Conservation (phyloP, 2,888 invertebrate genomes). For the Gnatocerus cornutus region DNA sequence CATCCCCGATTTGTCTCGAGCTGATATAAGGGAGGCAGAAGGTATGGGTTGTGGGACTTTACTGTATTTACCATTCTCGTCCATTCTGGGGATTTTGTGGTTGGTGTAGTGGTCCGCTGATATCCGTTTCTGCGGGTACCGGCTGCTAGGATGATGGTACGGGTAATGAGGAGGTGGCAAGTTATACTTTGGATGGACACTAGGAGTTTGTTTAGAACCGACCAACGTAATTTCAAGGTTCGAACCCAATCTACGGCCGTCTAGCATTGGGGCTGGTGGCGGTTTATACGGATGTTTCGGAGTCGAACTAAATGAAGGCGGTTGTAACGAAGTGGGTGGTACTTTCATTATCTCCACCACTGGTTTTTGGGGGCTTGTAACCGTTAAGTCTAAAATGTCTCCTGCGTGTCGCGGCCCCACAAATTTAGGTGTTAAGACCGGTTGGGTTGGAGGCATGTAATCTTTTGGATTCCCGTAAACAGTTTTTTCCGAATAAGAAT, state of each 20-base stretch:
- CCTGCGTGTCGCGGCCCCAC: slow-evolving; percentile 67
- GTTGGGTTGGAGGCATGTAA: slow-evolving; percentile 67
- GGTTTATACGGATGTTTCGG: slow-evolving; percentile 56
- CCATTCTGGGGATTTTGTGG: slow-evolving; percentile 70
- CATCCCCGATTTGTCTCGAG: slow-evolving; percentile 43
- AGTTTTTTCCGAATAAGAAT: slow-evolving; percentile 77
- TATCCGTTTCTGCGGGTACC: slow-evolving; percentile 71
- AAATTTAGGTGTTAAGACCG: slow-evolving; percentile 68
- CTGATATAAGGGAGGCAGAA: slow-evolving; percentile 17
- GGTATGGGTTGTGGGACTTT: slow-evolving; percentile 49
- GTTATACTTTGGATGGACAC: slow-evolving; percentile 44
- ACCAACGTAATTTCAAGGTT: slow-evolving; percentile 84
- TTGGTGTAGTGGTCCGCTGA: slow-evolving; percentile 75
- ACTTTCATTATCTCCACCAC: slow-evolving; percentile 77
- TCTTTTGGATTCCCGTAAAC: slow-evolving; percentile 85
- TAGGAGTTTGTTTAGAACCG: slow-evolving; percentile 46
- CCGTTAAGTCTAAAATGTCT: slow-evolving; percentile 80
- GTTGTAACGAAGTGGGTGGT: slow-evolving; percentile 61
- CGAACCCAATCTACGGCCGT: slow-evolving; percentile 74
- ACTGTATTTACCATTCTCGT: slow-evolving; percentile 62
- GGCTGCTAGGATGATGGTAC: slow-evolving; percentile 43
- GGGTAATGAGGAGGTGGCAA: slow-evolving; percentile 3
- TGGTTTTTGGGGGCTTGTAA: slow-evolving; percentile 71
- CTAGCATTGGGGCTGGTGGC: slow-evolving; percentile 67
- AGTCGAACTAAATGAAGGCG: slow-evolving; percentile 33